These are phyloP conservation scores for Andrena hattorfiana DNA, from an alignment of 2,888 invertebrate genomes.

Conservation along the genomic window DNA sequence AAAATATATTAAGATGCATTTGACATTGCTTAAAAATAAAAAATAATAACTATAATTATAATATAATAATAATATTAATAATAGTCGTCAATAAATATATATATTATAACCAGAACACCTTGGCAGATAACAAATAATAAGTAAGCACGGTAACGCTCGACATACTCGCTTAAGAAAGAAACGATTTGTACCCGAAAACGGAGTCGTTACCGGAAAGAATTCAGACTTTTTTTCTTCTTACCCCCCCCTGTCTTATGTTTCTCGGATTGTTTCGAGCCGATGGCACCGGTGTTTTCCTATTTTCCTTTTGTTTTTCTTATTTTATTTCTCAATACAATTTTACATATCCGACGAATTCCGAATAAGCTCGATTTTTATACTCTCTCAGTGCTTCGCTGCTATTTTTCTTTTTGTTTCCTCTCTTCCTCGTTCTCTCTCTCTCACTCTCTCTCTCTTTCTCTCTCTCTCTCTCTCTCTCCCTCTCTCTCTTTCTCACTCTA, in stretches of 20 bases:
- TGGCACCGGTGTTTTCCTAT: conserved; percentile 52
- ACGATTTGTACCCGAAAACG: conserved; percentile 77
- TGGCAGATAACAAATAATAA: conserved; percentile 85
- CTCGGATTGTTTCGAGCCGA: conserved; percentile 57
- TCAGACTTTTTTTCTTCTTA: conserved; percentile 62
- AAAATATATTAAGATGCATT: conserved; percentile 85
- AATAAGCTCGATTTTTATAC: conserved; percentile 56
- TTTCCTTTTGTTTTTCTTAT: conserved; percentile 30
- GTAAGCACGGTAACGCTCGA: conserved; percentile 84
- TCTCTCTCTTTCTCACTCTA: background rate
- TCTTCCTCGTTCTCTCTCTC: conserved; percentile 9
- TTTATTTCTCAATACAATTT: conserved; percentile 61
- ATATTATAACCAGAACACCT: conserved; percentile 85
- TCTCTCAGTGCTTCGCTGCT: conserved; percentile 48
- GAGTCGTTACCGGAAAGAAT: conserved; percentile 65
- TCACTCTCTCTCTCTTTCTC: conserved; percentile 6
- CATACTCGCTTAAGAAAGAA: conserved; percentile 70
- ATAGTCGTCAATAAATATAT: conserved; percentile 84
- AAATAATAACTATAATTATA: conserved; percentile 77
- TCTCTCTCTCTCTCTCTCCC: conserved; percentile 10
- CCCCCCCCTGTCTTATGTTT: conserved; percentile 22
- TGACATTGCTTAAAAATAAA: conserved; percentile 82
- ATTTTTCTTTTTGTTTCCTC: conserved; percentile 62
- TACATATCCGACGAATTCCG: conserved; percentile 60
- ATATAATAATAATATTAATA: conserved; percentile 78